phyloP scores from a whole-genome alignment of 2,888 invertebrate species.

The Nemurella pictetii region DNA sequence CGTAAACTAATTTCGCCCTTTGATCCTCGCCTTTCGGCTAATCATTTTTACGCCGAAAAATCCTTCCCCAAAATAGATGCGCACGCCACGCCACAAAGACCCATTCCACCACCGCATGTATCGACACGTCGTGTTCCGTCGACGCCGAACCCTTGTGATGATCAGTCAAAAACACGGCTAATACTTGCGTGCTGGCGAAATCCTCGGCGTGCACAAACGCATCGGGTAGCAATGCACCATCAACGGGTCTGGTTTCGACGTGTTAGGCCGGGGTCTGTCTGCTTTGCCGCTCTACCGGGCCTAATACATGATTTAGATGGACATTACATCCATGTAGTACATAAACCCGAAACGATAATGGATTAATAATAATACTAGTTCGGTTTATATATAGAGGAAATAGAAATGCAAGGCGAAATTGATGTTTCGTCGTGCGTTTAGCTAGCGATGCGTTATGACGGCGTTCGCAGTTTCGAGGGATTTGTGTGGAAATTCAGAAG shows the following conservation, averaged over 20 bases:
- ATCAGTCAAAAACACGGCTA: neutral
- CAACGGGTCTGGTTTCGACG: neutral
- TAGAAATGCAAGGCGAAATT: neutral
- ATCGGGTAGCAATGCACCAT: neutral
- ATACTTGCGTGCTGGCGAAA: neutral
- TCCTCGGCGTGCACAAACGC: neutral
- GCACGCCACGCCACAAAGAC: neutral
- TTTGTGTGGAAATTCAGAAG: neutral
- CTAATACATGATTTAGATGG: slow-evolving; percentile 30
- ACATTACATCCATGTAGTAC: slow-evolving; percentile 27
- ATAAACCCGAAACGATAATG: slow-evolving; percentile 22
- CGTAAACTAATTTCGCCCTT: neutral
- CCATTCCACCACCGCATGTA: neutral
- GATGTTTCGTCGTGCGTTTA: neutral
- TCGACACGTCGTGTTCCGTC: neutral
- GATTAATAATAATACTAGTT: slow-evolving; percentile 27
- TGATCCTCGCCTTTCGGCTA: neutral
- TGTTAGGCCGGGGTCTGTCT: neutral
- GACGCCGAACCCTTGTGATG: neutral
- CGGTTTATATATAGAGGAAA: slow-evolving; percentile 28
- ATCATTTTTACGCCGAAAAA: too few relatives aligned
- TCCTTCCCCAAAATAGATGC: neutral
- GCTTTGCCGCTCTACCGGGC: neutral
- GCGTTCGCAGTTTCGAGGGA: too few relatives aligned
- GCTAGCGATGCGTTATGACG: neutral